Percentiles rank a stretch among this genome's conserved stretches.
phyloP scores from a whole-genome alignment of 2,797 vertebrate genomes.

The Halcyon smyrnensis region DNA sequence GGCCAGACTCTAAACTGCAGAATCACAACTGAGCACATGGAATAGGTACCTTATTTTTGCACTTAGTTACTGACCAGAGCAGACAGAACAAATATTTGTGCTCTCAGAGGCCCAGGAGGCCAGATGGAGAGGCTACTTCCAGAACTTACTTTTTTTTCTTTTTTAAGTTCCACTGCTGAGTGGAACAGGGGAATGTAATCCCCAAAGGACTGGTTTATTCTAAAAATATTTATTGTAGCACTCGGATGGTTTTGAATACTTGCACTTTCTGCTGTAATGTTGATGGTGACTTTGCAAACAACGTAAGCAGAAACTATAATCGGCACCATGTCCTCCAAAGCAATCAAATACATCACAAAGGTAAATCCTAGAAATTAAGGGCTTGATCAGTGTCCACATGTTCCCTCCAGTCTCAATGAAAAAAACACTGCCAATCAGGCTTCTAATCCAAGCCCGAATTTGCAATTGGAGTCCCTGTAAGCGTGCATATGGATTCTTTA shows the following conservation, averaged over 20 bases:
- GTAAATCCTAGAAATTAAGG: background rate
- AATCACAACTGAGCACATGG: background rate
- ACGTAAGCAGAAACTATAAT: background rate
- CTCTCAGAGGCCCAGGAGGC: background rate
- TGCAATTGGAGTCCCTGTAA: background rate
- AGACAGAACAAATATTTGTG: background rate
- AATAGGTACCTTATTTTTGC: background rate
- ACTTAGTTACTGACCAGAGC: background rate
- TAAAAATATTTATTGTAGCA: background rate
- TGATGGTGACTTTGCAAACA: background rate
- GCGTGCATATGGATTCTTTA: fast-evolving
- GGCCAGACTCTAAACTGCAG: background rate
- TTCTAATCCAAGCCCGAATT: background rate
- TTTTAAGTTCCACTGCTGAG: background rate
- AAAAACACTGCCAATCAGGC: background rate
- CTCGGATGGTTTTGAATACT: background rate
- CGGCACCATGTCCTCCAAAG: background rate
- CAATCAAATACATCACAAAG: fast-evolving
- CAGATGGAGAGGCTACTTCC: background rate
- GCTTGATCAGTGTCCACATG: background rate
- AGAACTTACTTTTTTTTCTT: background rate
- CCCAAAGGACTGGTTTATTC: background rate
- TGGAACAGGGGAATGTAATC: background rate
- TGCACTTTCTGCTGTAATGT: background rate
- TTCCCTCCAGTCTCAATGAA: background rate